These are phyloP conservation scores for Oncorhynchus clarkii DNA, from an alignment of 2,113 vertebrate genomes.

Conservation along the genomic window DNA sequence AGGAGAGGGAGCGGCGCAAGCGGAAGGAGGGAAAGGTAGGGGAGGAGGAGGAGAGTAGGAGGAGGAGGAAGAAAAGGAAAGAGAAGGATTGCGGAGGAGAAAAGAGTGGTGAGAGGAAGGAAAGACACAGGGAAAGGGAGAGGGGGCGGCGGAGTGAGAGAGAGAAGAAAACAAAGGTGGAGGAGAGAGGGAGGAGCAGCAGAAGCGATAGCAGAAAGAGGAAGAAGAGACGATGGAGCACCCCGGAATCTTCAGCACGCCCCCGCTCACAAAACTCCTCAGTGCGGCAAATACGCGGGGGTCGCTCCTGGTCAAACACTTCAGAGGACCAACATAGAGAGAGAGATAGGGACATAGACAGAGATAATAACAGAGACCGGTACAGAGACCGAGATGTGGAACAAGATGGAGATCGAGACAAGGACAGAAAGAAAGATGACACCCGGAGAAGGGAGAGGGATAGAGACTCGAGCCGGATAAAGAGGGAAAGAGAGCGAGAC, in stretches of 20 bases:
- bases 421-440: conserved; percentile 28
- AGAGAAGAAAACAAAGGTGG: conserved; percentile 41
- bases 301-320: conserved; percentile 61
- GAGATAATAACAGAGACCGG: conserved; percentile 10
- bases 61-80: conserved; percentile 40
- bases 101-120: conserved; percentile 32
- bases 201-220: conserved; percentile 68
- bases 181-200: conserved; percentile 49
- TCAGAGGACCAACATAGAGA: conserved; percentile 59
- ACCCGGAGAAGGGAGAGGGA: conserved; percentile 58
- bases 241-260: conserved; percentile 49
- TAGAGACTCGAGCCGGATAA: conserved; percentile 28
- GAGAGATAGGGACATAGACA: conserved; percentile 10
- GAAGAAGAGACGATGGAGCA: conserved; percentile 62
- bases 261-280: conserved; percentile 49
- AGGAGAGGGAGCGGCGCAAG: conserved; percentile 63
- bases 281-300: conserved; percentile 32
- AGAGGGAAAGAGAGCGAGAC: conserved; percentile 39
- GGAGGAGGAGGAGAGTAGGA: conserved; percentile 61
- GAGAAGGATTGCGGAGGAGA: conserved; percentile 33
- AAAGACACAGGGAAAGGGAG: conserved; percentile 46
- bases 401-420: conserved; percentile 45
- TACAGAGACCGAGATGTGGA: no score
- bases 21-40: conserved; percentile 61
- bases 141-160: conserved; percentile 28